These are phyloP conservation scores for Peromyscus nudipes DNA, from an alignment of 2,797 vertebrate species.

Conservation along the genomic window DNA sequence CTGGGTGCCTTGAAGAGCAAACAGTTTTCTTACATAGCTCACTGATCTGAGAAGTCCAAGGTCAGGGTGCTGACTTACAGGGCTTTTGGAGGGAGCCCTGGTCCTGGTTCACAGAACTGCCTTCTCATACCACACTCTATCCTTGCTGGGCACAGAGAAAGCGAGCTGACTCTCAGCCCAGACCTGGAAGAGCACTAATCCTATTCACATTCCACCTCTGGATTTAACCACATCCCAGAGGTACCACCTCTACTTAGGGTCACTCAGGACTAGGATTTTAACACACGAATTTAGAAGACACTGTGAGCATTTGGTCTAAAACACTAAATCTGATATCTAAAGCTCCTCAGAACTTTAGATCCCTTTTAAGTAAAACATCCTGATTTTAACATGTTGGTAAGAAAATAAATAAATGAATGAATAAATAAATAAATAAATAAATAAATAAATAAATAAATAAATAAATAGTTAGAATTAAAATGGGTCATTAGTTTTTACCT, in stretches of 20 bases:
- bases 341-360: constrained; percentile 6
- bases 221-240: neutral
- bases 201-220: neutral
- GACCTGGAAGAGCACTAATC: neutral
- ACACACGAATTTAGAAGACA: neutral
- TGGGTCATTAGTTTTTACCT: neutral
- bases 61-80: neutral
- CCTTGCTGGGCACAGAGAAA: neutral
- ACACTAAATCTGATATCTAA: neutral
- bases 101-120: neutral
- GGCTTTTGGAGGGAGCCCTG: neutral
- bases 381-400: constrained; percentile 27
- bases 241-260: neutral
- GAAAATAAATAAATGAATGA: neutral
- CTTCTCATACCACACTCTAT: neutral
- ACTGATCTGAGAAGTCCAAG: neutral
- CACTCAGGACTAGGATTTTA: neutral
- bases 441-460: too few species aligned
- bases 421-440: too few species aligned
- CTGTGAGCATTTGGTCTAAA: neutral
- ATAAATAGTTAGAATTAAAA: neutral
- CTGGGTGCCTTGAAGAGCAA: neutral
- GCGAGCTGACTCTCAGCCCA: neutral
- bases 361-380: neutral
- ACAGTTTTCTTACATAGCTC: neutral